These are phyloP conservation scores for Megamerina dolium DNA, from an alignment of 2,888 invertebrate species.

Conservation along the genomic window DNA sequence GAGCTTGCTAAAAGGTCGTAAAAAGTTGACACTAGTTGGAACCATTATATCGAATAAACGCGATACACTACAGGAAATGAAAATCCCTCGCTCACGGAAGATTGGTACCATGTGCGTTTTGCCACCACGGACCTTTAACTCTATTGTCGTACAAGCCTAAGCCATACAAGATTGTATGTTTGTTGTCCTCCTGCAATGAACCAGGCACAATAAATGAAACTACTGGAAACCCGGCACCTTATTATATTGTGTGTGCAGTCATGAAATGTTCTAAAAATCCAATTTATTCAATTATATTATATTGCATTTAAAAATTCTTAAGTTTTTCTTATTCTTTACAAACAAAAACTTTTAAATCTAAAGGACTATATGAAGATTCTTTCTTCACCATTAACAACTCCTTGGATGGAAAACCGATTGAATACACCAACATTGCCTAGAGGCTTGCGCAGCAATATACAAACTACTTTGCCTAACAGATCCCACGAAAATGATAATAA, in stretches of 20 bases:
- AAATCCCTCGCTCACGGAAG: constrained; percentile 8
- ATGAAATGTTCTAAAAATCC: too few species aligned
- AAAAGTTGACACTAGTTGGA: constrained; percentile 9
- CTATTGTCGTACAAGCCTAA: constrained; percentile 2
- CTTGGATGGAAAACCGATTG: constrained; percentile 1
- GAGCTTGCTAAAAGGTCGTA: not conserved
- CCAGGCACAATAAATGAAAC: constrained; percentile 1
- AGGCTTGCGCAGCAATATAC: constrained; percentile 2
- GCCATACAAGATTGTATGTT: constrained; percentile 5
- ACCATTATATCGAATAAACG: constrained; percentile 9
- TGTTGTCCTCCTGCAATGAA: constrained; percentile 17
- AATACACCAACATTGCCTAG: constrained; percentile 3
- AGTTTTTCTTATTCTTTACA: too few species aligned
- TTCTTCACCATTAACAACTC: constrained; percentile 1
- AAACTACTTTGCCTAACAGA: not conserved
- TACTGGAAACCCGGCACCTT: not conserved
- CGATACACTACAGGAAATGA: constrained; percentile 8
- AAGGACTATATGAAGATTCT: not conserved
- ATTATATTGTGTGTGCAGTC: too few species aligned
- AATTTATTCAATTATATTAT: too few species aligned
- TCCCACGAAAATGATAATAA: not conserved
- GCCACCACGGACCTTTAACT: constrained; percentile 13
- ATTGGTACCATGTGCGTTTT: constrained; percentile 16
- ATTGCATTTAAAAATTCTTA: too few species aligned
- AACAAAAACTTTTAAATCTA: not conserved